Evolutionary conservation across 2,888 invertebrate species (phyloP).

Genomic region (Alloscopus bannaensis): DNA sequence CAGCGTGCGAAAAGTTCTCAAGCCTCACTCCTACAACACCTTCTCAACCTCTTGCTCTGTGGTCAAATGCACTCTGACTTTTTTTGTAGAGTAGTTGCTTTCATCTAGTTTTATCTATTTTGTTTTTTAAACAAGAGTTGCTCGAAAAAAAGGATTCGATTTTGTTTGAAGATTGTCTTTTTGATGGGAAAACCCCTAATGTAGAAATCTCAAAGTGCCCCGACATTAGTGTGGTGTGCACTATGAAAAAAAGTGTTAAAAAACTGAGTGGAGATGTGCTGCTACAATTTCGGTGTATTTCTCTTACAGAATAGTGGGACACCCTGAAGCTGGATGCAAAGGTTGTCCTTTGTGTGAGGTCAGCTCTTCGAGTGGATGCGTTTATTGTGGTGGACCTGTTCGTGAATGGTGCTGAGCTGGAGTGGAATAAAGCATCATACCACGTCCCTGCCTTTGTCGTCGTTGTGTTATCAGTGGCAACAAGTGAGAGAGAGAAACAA

Average conservation of each 20-base stretch:
- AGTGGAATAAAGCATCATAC: not conserved
- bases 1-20: conserved; percentile 58
- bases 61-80: not conserved
- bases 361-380: not conserved
- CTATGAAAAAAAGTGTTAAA: too few species aligned
- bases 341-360: not conserved
- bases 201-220: too few species aligned
- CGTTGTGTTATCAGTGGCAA: too few species aligned
- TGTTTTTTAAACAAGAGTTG: not conserved
- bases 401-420: not conserved
- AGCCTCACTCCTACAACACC: conserved; percentile 10
- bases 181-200: too few species aligned
- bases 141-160: not conserved
- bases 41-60: not conserved
- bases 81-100: not conserved
- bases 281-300: too few species aligned
- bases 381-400: not conserved
- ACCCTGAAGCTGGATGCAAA: not conserved
- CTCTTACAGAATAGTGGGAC: too few species aligned
- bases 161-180: not conserved
- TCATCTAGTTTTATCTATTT: not conserved
- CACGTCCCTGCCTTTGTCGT: too few species aligned
- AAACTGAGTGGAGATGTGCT: too few species aligned
- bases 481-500: conserved; percentile 17
- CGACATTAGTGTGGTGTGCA: too few species aligned